phyloP scores from a whole-genome alignment of 2,797 vertebrate genomes.

The Pygocentrus nattereri region DNA sequence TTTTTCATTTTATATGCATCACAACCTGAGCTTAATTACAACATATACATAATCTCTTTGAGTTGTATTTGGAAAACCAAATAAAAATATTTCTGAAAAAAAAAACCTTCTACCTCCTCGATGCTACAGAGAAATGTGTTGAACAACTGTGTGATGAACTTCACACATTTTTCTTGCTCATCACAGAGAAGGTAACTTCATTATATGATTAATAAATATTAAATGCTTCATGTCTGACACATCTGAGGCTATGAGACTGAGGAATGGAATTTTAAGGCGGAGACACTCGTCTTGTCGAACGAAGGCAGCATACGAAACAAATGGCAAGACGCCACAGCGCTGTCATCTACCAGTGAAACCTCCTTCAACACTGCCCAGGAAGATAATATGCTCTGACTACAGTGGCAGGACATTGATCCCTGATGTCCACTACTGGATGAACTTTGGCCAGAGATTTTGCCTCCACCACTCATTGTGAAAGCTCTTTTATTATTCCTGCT shows the following conservation, averaged over 20 bases:
- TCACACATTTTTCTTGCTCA: no score
- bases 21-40: no score
- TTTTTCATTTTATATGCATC: no score
- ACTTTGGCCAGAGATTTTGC: neutral
- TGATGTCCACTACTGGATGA: neutral
- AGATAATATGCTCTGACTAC: neutral
- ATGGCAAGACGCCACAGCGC: neutral
- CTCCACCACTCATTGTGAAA: neutral
- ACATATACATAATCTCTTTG: no score
- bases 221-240: no score
- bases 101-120: no score
- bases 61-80: no score
- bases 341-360: neutral
- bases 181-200: no score
- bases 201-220: no score
- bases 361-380: neutral
- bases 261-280: neutral
- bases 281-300: neutral
- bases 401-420: neutral
- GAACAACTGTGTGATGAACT: no score
- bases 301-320: neutral
- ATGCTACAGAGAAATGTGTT: no score
- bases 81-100: no score
- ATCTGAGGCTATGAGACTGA: neutral
- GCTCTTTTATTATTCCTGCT: neutral